Base-by-base conservation (phyloP, 2,113 vertebrate genomes). In the Tachycineta bicolor region DNA sequence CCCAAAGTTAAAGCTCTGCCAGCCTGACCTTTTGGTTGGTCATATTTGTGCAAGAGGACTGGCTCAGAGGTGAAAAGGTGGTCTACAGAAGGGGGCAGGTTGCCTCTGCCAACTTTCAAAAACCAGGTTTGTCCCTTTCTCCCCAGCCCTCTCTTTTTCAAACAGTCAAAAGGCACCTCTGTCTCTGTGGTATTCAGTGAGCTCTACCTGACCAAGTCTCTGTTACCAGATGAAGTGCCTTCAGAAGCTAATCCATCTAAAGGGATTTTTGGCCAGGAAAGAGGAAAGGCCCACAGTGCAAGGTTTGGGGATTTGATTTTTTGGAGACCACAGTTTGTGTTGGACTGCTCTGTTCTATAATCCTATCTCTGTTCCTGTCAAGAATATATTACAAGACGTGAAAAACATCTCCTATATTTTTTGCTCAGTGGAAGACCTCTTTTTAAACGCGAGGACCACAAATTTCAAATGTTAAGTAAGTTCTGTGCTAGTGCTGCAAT, bases 231-330 rank as follows among this genome's bases (percentile, higher is more conserved):
- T 52, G 80, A 94, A 92, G 80, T 14, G 23, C 0, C 0, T 59
- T 74, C 82, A 70, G 93, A 77, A 94, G 55, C 39, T 83, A 93
- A 94, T 90, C 76, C 52, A 70, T 93, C 78, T 59, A 41, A 88
- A 88, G 47, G 20, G 43, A 33, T 39, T 83, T 53, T 43, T 91
- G 84, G 78, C 84, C 82, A 85, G 44, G 75, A 80, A 83, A 70
- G 13, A 3, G 10, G 75, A 90, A 96, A 60, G 81, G 53, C 41
- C 58, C 39, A 6, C 31, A 34, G 63, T 47, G 39, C 33, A 70
- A 21, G 37, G 67, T 59, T 68, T 64, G 34, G 70, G 59, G 43
- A 83, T 81, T 69, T 0, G 0, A 1, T n/a, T 81, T 80, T 96
- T 49, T 75, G 37, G 65, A 93, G 79, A 86, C 25, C 25, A 37